Base-by-base conservation (phyloP, 92 coral and sea anemone species). In the Pocillopora grandis region DNA sequence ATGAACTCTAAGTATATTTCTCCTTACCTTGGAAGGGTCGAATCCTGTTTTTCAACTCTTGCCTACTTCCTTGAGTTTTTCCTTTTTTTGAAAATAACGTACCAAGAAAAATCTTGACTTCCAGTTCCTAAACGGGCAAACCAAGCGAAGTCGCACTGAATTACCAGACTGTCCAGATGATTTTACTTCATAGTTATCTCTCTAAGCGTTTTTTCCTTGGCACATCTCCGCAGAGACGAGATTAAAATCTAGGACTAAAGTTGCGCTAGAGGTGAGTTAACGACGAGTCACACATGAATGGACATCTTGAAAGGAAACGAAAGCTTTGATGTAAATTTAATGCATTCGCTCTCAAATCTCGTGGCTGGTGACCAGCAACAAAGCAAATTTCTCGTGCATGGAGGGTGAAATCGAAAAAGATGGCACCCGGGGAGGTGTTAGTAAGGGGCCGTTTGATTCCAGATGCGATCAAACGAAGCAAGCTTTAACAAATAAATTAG, bases 341-440 rank as follows among this genome's bases (percentile, higher is more conserved):
- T 88, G 72, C 58, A 33, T 23, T 69, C 79, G 91, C 88, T 87
- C 94, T 87, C 35, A 76, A 90, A 83, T 79, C 87, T 84, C 85
- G 58, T 67, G 80, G 84, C 91, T 76, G 94, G 91, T 90, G 94
- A 57, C 94, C 89, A 80, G 18, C 69, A 64, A 90, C 94, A 90
- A 84, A 71, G 87, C 62, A 14, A 82, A 73, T 71, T 62, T 73
- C 62, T 73, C 55, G 86, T 13, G 86, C 86, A 62, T 73, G 71
- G 78, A 73, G 79, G 48, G 78, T 61, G n/a, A 82, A 72, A 42
- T 73, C 66, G 56, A 63, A 49, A 64, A 31, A 7, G 66, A n/a
- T 20, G 42, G 23, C 65, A 55, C 63, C 20, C n/a, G n/a, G 60
- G 66, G 16, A 64, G 83, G 57, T n/a, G 71, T 35, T 72, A 10